Percentiles rank a stretch among this genome's conserved stretches.
phyloP scores from a whole-genome alignment of 2,797 vertebrate genomes.

The Schizopygopsis pylzovi region DNA sequence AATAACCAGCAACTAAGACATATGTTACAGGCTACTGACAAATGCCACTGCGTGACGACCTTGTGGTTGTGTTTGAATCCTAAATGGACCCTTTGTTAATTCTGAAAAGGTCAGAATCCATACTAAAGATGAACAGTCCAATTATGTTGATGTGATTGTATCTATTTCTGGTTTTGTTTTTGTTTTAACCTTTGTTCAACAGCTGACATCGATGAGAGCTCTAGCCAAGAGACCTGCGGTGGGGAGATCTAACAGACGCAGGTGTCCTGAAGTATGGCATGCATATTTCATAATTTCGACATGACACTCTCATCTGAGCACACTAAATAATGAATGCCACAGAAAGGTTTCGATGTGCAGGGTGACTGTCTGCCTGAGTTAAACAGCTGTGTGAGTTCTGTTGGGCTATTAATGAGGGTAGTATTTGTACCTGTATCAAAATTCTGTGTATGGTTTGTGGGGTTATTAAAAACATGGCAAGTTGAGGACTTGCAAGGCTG shows the following conservation, averaged over 20 bases:
- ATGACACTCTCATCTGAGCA: constrained; percentile 52
- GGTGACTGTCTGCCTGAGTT: constrained; percentile 32
- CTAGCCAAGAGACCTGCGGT: constrained; percentile 48
- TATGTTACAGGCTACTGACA: constrained; percentile 41
- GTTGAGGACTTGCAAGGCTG: not conserved
- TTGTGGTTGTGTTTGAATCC: constrained; percentile 44
- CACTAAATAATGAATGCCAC: constrained; percentile 58
- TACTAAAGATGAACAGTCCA: constrained; percentile 40
- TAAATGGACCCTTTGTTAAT: constrained; percentile 42
- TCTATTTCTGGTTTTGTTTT: constrained; percentile 55
- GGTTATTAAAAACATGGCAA: constrained; percentile 11
- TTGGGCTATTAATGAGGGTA: constrained; percentile 36
- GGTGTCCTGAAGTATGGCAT: constrained; percentile 57
- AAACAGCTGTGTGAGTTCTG: constrained; percentile 22
- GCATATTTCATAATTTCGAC: constrained; percentile 61
- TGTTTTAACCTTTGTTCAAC: constrained; percentile 57
- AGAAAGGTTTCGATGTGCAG: constrained; percentile 35
- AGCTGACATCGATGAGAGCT: constrained; percentile 53
- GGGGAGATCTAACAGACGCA: constrained; percentile 45
- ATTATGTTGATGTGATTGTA: constrained; percentile 43
- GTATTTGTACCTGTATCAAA: constrained; percentile 36
- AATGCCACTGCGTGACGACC: constrained; percentile 56
- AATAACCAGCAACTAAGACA: constrained; percentile 38
- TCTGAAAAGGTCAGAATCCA: constrained; percentile 55
- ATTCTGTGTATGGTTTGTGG: constrained; percentile 21